Percentiles rank a stretch among this genome's conserved stretches.
Evolutionary conservation across 2,888 invertebrate species (phyloP).

Genomic region (Rhaphigaster nebulosa): DNA sequence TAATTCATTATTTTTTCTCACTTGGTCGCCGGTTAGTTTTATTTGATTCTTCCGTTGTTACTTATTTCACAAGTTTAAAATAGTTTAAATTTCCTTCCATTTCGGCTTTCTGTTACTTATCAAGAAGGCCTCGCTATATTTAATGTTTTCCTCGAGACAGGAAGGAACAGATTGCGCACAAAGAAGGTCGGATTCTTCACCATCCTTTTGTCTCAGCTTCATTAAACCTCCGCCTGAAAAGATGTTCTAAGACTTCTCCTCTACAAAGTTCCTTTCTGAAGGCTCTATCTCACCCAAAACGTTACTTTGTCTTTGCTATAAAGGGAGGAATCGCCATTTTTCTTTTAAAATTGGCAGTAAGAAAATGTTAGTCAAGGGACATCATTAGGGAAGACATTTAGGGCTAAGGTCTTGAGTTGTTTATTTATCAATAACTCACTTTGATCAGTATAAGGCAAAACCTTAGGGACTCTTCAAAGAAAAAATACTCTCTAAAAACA

Average conservation of each 20-base stretch:
- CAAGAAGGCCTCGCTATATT: not conserved
- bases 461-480: not conserved
- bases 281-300: not conserved
- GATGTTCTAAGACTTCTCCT: not conserved
- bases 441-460: not conserved
- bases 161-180: slow-evolving; percentile 11
- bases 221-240: slow-evolving; percentile 31
- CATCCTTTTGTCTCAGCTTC: slow-evolving; percentile 44
- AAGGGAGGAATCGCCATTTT: not conserved
- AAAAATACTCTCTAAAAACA: not conserved
- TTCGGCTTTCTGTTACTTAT: not conserved
- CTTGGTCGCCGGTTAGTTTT: too few species aligned
- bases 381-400: not conserved
- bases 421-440: not conserved
- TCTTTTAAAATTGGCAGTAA: not conserved
- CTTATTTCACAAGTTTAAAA: not conserved
- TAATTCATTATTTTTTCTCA: too few species aligned
- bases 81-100: not conserved
- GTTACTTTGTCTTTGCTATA: not conserved
- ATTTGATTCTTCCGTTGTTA: too few species aligned
- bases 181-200: slow-evolving; percentile 23
- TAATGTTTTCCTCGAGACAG: not conserved
- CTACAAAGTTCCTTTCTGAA: not conserved
- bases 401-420: not conserved
- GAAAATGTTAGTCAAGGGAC: not conserved